These are phyloP conservation scores for Melanogrammus aeglefinus DNA, from an alignment of 2,797 vertebrate genomes.

Conservation along the genomic window DNA sequence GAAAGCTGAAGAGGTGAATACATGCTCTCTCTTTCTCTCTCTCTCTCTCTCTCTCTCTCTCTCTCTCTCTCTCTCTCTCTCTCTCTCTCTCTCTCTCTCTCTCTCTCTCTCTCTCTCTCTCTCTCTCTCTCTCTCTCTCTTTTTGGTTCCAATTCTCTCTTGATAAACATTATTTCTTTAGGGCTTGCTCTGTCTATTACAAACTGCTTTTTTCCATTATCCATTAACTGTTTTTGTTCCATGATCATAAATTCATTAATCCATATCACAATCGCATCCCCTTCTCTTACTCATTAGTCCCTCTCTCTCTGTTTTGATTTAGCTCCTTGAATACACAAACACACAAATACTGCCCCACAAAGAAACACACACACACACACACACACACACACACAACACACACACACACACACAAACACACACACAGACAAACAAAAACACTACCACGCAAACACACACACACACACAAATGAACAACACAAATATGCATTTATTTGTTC, in stretches of 20 bases:
- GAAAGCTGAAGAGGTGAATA: not conserved
- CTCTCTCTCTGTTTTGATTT: slow-evolving; percentile 27
- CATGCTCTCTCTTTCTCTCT: not conserved
- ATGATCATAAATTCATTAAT: slow-evolving; percentile 67
- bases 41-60: not conserved
- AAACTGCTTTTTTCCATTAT: no score
- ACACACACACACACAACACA: slow-evolving; percentile 12
- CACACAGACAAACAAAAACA: not conserved
- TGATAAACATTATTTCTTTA: slow-evolving; percentile 45
- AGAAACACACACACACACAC: not conserved
- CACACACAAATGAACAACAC: not conserved
- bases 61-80: not conserved
- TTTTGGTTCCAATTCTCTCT: slow-evolving; percentile 14
- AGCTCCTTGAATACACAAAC: slow-evolving; percentile 1
- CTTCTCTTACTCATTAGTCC: not conserved
- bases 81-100: not conserved
- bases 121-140: not conserved
- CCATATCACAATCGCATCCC: slow-evolving; percentile 52
- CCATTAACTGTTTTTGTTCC: slow-evolving; percentile 67
- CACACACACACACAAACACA: not conserved
- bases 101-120: not conserved
- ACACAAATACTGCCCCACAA: not conserved
- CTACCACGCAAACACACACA: slow-evolving; percentile 15
- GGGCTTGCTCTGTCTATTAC: slow-evolving; percentile 54
- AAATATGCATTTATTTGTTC: slow-evolving; percentile 45